These are phyloP conservation scores for Ectemnius lituratus DNA, from an alignment of 2,888 invertebrate genomes.

Conservation along the genomic window DNA sequence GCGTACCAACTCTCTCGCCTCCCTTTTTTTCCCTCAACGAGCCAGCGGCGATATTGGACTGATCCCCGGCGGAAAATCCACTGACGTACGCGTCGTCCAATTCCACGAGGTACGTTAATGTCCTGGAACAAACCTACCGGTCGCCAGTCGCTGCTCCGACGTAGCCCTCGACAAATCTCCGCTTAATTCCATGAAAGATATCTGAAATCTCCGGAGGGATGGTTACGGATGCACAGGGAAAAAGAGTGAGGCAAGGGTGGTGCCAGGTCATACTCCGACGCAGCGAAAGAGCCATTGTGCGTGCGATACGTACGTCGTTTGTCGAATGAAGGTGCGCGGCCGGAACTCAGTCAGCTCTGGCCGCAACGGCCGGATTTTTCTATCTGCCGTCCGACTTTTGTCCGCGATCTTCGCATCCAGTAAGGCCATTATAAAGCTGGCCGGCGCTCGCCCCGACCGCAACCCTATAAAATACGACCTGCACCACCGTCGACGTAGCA, in stretches of 20 bases:
- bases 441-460: slow-evolving; percentile 32
- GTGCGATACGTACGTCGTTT: slow-evolving; percentile 34
- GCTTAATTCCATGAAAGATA: slow-evolving; percentile 46
- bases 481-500: slow-evolving; percentile 27
- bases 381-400: slow-evolving; percentile 59
- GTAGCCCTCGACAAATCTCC: slow-evolving; percentile 37
- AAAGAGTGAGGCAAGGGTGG: slow-evolving; percentile 10
- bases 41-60: slow-evolving; percentile 28
- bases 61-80: slow-evolving; percentile 32
- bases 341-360: slow-evolving; percentile 64
- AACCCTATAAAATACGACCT: slow-evolving; percentile 61
- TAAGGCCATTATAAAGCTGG: slow-evolving; percentile 58
- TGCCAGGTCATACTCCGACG: slow-evolving; percentile 2
- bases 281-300: slow-evolving; percentile 35
- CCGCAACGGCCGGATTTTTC: slow-evolving; percentile 57
- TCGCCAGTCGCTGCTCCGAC: neutral
- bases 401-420: slow-evolving; percentile 58
- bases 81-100: slow-evolving; percentile 43
- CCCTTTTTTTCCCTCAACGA: neutral
- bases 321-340: slow-evolving; percentile 38
- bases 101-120: slow-evolving; percentile 43
- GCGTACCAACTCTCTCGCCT: neutral
- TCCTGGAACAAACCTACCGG: slow-evolving; percentile 26
- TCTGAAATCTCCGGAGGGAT: slow-evolving; percentile 14
- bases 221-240: neutral